phyloP scores from a whole-genome alignment of 2,113 vertebrate species.

The Antechinus stuartii region DNA sequence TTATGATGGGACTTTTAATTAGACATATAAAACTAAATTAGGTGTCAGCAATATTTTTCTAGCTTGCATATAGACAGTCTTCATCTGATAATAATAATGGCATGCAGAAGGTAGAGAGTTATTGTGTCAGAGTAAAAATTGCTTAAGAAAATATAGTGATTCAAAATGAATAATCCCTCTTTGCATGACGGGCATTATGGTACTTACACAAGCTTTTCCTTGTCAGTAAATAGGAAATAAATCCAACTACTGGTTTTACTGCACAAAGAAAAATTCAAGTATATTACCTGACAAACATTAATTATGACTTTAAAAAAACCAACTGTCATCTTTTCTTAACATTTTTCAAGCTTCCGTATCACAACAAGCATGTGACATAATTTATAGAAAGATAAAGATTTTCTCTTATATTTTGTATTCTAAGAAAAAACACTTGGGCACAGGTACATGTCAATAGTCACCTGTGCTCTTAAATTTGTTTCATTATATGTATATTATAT shows the following conservation, averaged over 20 bases:
- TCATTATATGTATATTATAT: neutral
- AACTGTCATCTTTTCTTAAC: conserved; percentile 43
- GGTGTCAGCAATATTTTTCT: conserved; percentile 76
- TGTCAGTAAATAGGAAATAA: conserved; percentile 69
- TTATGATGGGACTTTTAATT: conserved; percentile 77
- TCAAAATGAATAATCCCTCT: conserved; percentile 64
- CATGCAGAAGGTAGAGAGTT: conserved; percentile 76
- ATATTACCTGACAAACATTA: conserved; percentile 46
- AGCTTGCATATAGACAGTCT: conserved; percentile 72
- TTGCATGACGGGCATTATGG: conserved; percentile 72
- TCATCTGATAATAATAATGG: conserved; percentile 77
- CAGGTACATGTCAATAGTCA: neutral
- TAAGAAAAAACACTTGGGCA: neutral
- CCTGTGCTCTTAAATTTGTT: neutral
- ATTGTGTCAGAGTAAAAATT: conserved; percentile 73
- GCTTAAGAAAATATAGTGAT: conserved; percentile 73
- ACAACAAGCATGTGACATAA: conserved; percentile 27
- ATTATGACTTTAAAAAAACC: conserved; percentile 40
- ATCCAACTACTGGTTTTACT: conserved; percentile 70
- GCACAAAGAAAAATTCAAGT: conserved; percentile 54
- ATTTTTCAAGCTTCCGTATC: neutral
- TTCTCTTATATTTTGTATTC: neutral
- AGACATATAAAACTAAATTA: conserved; percentile 78
- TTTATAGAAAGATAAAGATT: conserved; percentile 9
- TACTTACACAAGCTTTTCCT: conserved; percentile 78